phyloP scores from a whole-genome alignment of 2,113 vertebrate genomes.

The Nothoprocta pentlandii region DNA sequence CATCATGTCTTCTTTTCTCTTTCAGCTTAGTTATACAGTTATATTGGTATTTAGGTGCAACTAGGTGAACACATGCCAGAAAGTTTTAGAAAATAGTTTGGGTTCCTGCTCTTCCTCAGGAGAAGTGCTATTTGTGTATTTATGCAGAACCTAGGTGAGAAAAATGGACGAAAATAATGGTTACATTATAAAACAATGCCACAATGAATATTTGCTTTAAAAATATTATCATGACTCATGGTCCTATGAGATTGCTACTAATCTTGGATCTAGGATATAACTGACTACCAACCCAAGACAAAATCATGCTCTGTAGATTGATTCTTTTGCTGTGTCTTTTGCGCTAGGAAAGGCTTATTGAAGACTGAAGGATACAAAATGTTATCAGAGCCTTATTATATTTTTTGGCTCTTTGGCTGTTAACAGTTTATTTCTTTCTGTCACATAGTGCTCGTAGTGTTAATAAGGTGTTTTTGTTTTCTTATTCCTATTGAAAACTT shows the following conservation, averaged over 20 bases:
- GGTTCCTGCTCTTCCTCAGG: neutral
- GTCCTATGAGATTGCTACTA: neutral
- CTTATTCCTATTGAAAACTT: neutral
- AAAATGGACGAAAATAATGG: neutral
- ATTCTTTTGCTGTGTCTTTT: neutral
- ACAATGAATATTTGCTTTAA: neutral
- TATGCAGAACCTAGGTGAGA: slow-evolving; percentile 15
- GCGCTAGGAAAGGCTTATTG: neutral
- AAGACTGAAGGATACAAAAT: neutral
- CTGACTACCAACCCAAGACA: neutral
- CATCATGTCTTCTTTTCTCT: neutral
- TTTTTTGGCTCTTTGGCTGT: neutral
- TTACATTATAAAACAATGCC: neutral
- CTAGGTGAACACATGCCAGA: neutral
- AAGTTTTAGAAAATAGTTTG: slow-evolving; percentile 14
- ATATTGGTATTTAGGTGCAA: neutral
- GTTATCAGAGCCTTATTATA: neutral
- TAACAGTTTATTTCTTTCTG: slow-evolving; percentile 39
- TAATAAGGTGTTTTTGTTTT: neutral
- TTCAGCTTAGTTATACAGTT: neutral
- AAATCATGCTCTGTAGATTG: neutral
- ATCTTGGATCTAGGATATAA: neutral
- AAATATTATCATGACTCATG: neutral
- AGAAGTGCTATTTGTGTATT: neutral
- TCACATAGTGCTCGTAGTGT: neutral